Evolutionary conservation across 2,113 vertebrate species (phyloP), one percentile per base, ranked within the genome.

Genomic region (Seriola aureovittata): DNA sequence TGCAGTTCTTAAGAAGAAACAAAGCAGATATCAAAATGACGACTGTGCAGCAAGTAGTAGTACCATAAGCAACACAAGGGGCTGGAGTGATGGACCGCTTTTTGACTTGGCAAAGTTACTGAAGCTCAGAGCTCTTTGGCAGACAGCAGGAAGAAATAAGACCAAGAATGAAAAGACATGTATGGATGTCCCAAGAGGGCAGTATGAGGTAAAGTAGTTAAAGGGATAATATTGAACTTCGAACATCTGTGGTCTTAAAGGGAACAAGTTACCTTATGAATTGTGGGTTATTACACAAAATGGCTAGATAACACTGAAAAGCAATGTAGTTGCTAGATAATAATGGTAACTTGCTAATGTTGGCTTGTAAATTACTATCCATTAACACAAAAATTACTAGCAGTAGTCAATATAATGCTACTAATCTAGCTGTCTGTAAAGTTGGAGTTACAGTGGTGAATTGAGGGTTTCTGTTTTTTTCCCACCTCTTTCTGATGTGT

Each of bases 91-190:
- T 21, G 40, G 60, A 69, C 50, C 36, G 34, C 4, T 34, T 29
- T 71, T 66, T 57, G 64, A 74, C 38, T 73, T 84, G 17, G 69
- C 68, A 54, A 78, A 42, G 48, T 46, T 14, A 44, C 25, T 55
- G 65, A 46, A 44, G 73, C 68, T 69, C 63, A 69, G 57, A 46
- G 71, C 64, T 77, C 16, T 59, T 48, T 77, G 66, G 4, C 46
- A 58, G 13, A 46, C 71, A 64, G 60, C 59, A 72, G 42, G 63
- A 68, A 42, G 48, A 62, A 54, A 82, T 42, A 4, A 46, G 60
- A 85, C 46, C 3, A 50, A 46, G 48, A 63, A 25, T 5, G 4
- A 1, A 62, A 44, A 66, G 23, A 69, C 69, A 78, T 66, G 52
- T 50, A 38, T 34, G 50, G 50, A 21, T 74, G 48, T 81, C 58